Base-by-base conservation (phyloP, 2,113 vertebrate species). In the Brevimyrus niger region DNA sequence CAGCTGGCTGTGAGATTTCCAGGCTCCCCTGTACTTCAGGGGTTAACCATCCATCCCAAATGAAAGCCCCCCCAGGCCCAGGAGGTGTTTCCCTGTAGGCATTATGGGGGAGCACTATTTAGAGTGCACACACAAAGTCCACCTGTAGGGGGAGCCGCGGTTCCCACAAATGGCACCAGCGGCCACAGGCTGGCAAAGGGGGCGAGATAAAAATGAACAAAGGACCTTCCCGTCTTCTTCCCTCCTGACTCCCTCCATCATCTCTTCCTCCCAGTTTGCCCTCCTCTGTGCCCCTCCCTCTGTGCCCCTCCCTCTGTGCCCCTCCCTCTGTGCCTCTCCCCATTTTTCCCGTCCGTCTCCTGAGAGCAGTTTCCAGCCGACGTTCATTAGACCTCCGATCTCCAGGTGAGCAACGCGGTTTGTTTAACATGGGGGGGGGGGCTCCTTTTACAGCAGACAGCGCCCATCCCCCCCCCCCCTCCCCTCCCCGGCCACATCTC, bases 381-480 rank as follows among this genome's bases (percentile, higher is more conserved):
- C 51, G 86, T 89, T 91, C 90, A 90, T 91, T 90, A 90, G 89
- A 87, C 44, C 76, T n/a, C 8, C 23, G 44, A 53, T 90, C 87
- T 87, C 87, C n/a, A 35, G 84, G 48, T 21, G 35, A 44, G 53
- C 3, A 38, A 80, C 6, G 13, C 35, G 86, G 48, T 89, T 89
- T 89, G 90, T 89, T 92, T 91, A 90, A 92, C 61, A 83, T 89
- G 55, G 88, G 80, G 88, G 88, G 86, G 86, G 83, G 44, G 87
- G 85, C 42, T 48, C 50, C 84, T 92, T 88, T 91, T 90, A 90
- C 88, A 89, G 89, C 88, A 89, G 50, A 86, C 86, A 35, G 23
- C 23, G 86, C 42, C 80, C 88, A 65, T 80, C 88, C 76, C 86
- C 88, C 90, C 35, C 87, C 85, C 90, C 91, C 90, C 87, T 4